phyloP scores from a whole-genome alignment of 2,888 invertebrate genomes.

The Hylaea fasciaria region DNA sequence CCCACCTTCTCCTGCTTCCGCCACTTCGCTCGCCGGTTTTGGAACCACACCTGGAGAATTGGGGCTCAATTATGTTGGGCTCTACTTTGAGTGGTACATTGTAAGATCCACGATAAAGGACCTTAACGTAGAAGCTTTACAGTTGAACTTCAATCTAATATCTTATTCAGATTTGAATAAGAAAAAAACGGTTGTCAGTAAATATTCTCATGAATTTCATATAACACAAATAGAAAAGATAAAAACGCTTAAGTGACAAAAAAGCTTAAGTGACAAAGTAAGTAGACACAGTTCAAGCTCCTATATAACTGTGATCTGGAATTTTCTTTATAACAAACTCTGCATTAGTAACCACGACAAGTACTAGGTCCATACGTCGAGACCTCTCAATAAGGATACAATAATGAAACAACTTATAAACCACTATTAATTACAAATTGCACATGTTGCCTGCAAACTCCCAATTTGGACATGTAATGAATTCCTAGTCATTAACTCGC shows the following conservation, averaged over 20 bases:
- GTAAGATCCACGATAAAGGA: too few species aligned
- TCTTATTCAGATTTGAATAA: too few species aligned
- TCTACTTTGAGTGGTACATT: too few species aligned
- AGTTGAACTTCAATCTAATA: too few species aligned
- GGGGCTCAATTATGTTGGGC: background rate
- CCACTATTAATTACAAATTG: conserved; percentile 35
- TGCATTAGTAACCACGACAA: conserved; percentile 2
- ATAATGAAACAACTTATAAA: conserved; percentile 39
- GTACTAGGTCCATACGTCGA: conserved; percentile 4
- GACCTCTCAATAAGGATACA: conserved; percentile 24
- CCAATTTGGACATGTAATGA: conserved; percentile 51
- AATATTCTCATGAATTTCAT: too few species aligned
- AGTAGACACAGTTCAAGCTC: too few species aligned
- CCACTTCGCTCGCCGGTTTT: conserved; percentile 97
- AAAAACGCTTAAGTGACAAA: too few species aligned
- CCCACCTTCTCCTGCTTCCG: conserved; percentile 97
- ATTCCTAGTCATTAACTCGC: conserved; percentile 49
- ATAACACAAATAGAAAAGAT: too few species aligned
- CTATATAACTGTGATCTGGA: too few species aligned
- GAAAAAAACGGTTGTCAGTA: too few species aligned
- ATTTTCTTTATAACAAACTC: conserved; percentile 4
- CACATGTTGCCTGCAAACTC: conserved; percentile 49
- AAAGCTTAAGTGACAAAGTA: too few species aligned
- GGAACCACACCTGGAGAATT: conserved; percentile 93
- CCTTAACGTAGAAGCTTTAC: too few species aligned